A percentile compares a stretch with the other conserved stretches of the same genome.
phyloP scores from a whole-genome alignment of 2,797 vertebrate species.

The Gambelia wislizenii region DNA sequence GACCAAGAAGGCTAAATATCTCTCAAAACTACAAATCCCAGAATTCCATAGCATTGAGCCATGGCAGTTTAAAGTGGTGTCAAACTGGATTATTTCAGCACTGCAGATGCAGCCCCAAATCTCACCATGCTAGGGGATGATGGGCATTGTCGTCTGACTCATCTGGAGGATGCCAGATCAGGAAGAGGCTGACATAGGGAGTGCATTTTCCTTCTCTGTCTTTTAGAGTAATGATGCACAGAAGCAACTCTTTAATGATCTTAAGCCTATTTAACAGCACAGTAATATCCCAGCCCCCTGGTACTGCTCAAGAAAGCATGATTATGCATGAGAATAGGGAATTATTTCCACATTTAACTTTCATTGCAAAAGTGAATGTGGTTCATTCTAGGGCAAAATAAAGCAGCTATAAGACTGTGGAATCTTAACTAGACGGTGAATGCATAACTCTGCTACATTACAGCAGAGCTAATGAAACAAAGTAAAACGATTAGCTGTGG shows the following conservation, averaged over 20 bases:
- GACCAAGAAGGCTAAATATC: too few species aligned
- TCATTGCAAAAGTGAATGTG: slow-evolving; percentile 72
- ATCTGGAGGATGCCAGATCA: too few species aligned
- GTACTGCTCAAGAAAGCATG: not conserved
- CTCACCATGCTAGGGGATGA: too few species aligned
- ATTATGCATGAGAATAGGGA: slow-evolving; percentile 72
- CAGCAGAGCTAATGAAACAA: slow-evolving; percentile 77
- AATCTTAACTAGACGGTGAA: slow-evolving; percentile 65
- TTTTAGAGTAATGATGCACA: slow-evolving; percentile 80
- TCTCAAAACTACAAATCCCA: too few species aligned
- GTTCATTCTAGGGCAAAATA: slow-evolving; percentile 58
- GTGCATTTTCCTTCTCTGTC: slow-evolving; percentile 76
- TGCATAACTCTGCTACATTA: slow-evolving; percentile 78
- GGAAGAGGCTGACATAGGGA: slow-evolving; percentile 21
- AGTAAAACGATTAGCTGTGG: slow-evolving; percentile 66
- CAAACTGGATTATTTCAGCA: too few species aligned
- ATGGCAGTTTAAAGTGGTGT: too few species aligned
- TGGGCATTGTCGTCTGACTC: not conserved
- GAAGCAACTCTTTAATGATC: slow-evolving; percentile 76
- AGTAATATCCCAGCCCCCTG: slow-evolving; percentile 73
- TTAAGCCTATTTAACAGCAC: slow-evolving; percentile 81
- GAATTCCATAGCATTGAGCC: too few species aligned
- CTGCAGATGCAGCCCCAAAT: too few species aligned
- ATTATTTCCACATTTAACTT: slow-evolving; percentile 81
- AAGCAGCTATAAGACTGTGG: slow-evolving; percentile 59